Percentiles rank a stretch among this genome's conserved stretches.
phyloP scores from a whole-genome alignment of 1,140 invertebrate species.

The Nebria ingens region DNA sequence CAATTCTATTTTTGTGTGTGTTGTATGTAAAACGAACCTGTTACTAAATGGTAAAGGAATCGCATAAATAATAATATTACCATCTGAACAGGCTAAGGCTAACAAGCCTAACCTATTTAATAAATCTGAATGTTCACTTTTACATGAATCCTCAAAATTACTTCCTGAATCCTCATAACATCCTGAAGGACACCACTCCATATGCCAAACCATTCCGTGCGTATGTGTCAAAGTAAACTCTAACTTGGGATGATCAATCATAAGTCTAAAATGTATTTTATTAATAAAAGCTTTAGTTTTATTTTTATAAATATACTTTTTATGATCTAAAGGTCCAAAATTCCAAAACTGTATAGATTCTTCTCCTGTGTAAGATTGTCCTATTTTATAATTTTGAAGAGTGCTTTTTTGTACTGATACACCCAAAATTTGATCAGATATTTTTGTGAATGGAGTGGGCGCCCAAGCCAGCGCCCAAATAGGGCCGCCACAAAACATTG shows the following conservation, averaged over 20 bases:
- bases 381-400: constrained; percentile 33
- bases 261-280: constrained; percentile 7
- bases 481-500: constrained; percentile 51
- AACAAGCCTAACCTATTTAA: constrained; percentile 50
- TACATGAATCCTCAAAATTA: too few species aligned
- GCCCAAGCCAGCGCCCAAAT: constrained; percentile 48
- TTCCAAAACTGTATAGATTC: constrained; percentile 52
- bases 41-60: constrained; percentile 38
- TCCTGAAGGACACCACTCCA: constrained; percentile 69
- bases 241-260: constrained; percentile 30
- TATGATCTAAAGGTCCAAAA: constrained; percentile 36
- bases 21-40: background rate
- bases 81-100: constrained; percentile 56
- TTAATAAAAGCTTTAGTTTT: constrained; percentile 15
- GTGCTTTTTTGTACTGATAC: constrained; percentile 39
- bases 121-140: constrained; percentile 13
- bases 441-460: constrained; percentile 31
- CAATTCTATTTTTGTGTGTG: constrained; percentile 15
- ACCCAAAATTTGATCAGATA: constrained; percentile 42
- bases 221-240: constrained; percentile 49
- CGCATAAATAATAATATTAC: constrained; percentile 48
- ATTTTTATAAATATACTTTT: constrained; percentile 13
- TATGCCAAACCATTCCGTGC: constrained; percentile 53
- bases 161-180: constrained; percentile 35
- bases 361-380: constrained; percentile 31